Evolutionary conservation across 2,797 vertebrate species (phyloP).

Genomic region (Melanotaenia nigrans): DNA sequence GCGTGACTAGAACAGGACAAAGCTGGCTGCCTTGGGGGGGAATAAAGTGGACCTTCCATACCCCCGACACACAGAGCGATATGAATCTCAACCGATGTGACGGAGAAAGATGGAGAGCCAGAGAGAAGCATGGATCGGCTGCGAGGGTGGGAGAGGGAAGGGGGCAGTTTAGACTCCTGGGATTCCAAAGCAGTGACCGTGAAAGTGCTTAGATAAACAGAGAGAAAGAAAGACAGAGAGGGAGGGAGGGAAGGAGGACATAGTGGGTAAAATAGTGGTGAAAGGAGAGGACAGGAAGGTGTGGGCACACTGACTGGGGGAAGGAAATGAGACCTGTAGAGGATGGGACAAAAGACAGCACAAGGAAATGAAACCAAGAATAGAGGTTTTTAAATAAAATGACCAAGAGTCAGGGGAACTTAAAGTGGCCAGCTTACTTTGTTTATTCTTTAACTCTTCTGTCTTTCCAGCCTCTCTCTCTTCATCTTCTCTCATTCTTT

Average conservation of each 20-base stretch:
- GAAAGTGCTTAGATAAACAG: conserved; percentile 89
- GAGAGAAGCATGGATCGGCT: conserved; percentile 64
- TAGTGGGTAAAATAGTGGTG: conserved; percentile 43
- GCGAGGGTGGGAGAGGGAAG: conserved; percentile 58
- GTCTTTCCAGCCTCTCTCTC: conserved; percentile 25
- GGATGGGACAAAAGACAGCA: conserved; percentile 53
- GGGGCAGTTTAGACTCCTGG: conserved; percentile 81
- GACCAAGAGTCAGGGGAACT: conserved; percentile 43
- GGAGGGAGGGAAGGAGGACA: conserved; percentile 16
- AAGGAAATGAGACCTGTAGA: conserved; percentile 65
- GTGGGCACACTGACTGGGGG: conserved; percentile 49
- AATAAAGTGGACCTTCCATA: conserved; percentile 62
- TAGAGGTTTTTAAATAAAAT: conserved; percentile 64
- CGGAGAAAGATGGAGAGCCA: conserved; percentile 79
- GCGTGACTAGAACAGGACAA: conserved; percentile 81
- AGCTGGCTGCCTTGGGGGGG: conserved; percentile 71
- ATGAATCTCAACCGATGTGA: conserved; percentile 82
- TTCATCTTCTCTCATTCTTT: conserved; percentile 46
- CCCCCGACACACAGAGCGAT: conserved; percentile 62
- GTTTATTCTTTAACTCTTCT: conserved; percentile 46
- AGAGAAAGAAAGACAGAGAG: conserved; percentile 54
- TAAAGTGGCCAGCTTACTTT: conserved; percentile 34
- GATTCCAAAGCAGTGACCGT: conserved; percentile 88
- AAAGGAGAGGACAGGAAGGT: conserved; percentile 59
- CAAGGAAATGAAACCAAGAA: conserved; percentile 53